A percentile compares a stretch with the other conserved stretches of the same genome.
Conservation (phyloP, 2,888 invertebrate genomes). For the Protophormia terraenovae region DNA sequence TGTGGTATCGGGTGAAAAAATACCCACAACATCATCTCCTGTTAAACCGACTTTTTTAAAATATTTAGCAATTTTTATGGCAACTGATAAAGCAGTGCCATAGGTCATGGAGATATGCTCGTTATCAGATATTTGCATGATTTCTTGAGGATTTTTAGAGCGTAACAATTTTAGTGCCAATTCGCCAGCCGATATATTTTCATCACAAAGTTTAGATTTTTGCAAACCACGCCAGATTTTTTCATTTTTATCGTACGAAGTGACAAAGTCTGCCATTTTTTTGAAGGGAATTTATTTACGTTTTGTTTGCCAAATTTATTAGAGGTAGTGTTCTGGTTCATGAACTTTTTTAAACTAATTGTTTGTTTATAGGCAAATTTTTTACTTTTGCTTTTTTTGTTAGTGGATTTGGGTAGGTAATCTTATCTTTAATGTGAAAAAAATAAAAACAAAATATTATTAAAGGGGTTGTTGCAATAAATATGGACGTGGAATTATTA, state of each 20-base stretch:
- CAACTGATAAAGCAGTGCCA: slow-evolving; percentile 69
- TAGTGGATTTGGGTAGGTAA: too few species aligned
- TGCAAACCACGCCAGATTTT: slow-evolving; percentile 10
- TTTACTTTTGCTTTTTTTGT: neutral
- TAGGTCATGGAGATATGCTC: slow-evolving; percentile 72
- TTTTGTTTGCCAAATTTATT: neutral
- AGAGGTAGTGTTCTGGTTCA: neutral
- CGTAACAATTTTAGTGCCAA: neutral
- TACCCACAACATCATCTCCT: slow-evolving; percentile 73
- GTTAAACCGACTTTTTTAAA: slow-evolving; percentile 56
- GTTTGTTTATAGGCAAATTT: neutral
- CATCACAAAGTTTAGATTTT: neutral
- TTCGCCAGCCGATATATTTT: slow-evolving; percentile 4
- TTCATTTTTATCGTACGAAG: neutral
- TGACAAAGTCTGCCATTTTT: neutral
- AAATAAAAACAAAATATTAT: neutral
- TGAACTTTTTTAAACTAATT: neutral
- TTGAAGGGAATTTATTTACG: neutral
- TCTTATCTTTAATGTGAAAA: too few species aligned
- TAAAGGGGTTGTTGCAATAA: too few species aligned
- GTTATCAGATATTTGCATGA: slow-evolving; percentile 71
- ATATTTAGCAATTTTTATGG: slow-evolving; percentile 71
- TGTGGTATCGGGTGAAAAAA: slow-evolving; percentile 73
- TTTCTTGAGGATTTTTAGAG: neutral
- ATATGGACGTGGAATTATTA: too few species aligned